Conservation (phyloP, 1,140 invertebrate genomes). For the Bactericera cockerelli region DNA sequence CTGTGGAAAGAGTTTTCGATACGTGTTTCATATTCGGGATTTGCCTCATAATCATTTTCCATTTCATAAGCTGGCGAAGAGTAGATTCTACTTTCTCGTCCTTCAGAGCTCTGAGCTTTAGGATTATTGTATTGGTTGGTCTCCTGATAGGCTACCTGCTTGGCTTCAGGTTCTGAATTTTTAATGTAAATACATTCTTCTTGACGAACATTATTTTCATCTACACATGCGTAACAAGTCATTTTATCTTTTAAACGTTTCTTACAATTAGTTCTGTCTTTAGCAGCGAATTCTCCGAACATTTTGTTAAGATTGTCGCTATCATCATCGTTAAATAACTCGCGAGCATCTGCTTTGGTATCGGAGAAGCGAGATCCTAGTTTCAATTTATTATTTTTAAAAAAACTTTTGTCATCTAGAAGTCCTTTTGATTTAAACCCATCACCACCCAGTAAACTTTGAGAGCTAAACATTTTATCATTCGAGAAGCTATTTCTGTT, state of each 20-base stretch:
- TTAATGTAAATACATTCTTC: slow-evolving; percentile 60
- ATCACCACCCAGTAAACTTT: neutral
- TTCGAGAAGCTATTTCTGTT: neutral
- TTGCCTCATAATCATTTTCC: too few relatives aligned
- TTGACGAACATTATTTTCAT: slow-evolving; percentile 45
- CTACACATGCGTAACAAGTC: slow-evolving; percentile 53
- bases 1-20: too few relatives aligned
- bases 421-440: neutral
- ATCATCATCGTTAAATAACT: slow-evolving; percentile 10
- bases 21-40: too few relatives aligned
- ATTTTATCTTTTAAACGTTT: slow-evolving; percentile 50
- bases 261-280: slow-evolving; percentile 50
- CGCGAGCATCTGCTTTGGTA: neutral
- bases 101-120: neutral
- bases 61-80: too few relatives aligned
- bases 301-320: slow-evolving; percentile 43
- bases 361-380: neutral
- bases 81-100: neutral
- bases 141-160: slow-evolving; percentile 22
- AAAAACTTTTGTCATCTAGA: neutral
- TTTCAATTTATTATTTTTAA: slow-evolving; percentile 4
- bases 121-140: slow-evolving; percentile 20
- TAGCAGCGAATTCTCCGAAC: slow-evolving; percentile 46
- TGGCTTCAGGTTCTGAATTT: slow-evolving; percentile 25
- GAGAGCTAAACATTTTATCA: slow-evolving; percentile 2